Evolutionary conservation across 2,888 invertebrate species (phyloP).

Genomic region (Parapristionchus giblindavisi): DNA sequence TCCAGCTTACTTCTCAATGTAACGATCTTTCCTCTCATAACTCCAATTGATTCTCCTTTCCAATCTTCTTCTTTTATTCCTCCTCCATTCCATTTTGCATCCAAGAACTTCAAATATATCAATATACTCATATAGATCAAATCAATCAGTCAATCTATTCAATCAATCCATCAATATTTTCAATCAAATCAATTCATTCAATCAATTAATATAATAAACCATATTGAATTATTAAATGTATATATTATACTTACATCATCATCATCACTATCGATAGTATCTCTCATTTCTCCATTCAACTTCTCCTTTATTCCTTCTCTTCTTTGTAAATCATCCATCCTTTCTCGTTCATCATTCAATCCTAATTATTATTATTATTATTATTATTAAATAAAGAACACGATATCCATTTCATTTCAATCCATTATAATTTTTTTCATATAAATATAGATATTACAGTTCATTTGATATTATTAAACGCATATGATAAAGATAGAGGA

Average conservation of each 20-base stretch:
- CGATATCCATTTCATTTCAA: no score
- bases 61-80: neutral
- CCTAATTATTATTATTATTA: no score
- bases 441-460: no score
- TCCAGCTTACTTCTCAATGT: neutral
- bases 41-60: neutral
- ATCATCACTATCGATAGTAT: constrained; percentile 9
- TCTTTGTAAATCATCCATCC: no score
- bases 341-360: constrained; percentile 4
- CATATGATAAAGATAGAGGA: no score
- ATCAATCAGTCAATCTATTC: neutral
- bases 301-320: no score
- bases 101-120: neutral
- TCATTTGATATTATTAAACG: no score
- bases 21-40: neutral
- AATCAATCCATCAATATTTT: no score
- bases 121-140: neutral
- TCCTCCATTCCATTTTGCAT: neutral
- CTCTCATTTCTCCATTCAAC: neutral
- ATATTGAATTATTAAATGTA: neutral
- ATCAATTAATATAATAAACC: neutral
- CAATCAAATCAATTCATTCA: neutral
- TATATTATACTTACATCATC: neutral
- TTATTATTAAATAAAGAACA: no score
- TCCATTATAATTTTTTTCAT: no score